Percentiles rank a stretch among this genome's conserved stretches.
These are phyloP conservation scores for Pseudonaja textilis DNA, from an alignment of 2,113 vertebrate species.

Conservation along the genomic window DNA sequence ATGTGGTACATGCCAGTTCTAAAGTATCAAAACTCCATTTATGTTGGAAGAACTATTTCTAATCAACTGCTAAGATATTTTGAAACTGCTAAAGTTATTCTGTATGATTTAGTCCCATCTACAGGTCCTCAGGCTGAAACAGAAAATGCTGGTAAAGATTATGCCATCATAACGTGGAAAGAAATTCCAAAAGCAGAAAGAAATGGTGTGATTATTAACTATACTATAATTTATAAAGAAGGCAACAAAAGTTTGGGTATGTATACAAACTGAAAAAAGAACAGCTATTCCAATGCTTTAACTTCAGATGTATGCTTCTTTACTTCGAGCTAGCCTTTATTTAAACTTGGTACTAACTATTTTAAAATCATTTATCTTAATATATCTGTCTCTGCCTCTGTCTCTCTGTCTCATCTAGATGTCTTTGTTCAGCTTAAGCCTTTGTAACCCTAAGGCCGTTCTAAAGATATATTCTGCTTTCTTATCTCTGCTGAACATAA, in stretches of 20 bases:
- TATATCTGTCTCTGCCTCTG: neutral
- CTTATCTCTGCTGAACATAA: too few species aligned
- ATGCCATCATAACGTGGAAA: slow-evolving; percentile 67
- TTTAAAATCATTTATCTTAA: neutral
- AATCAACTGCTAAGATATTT: neutral
- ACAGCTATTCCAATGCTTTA: neutral
- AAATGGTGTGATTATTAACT: slow-evolving; percentile 72
- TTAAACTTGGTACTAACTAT: neutral
- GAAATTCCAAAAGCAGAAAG: slow-evolving; percentile 63
- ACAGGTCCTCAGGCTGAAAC: slow-evolving; percentile 56
- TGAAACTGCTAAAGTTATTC: neutral
- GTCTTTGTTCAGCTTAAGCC: neutral
- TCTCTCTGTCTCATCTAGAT: neutral
- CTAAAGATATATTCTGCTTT: neutral
- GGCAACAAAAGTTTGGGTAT: slow-evolving; percentile 63
- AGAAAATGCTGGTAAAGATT: slow-evolving; percentile 53
- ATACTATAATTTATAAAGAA: slow-evolving; percentile 72
- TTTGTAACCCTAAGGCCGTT: neutral
- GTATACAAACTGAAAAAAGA: slow-evolving; percentile 26
- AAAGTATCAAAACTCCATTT: neutral
- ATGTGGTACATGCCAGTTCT: neutral
- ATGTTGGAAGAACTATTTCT: neutral
- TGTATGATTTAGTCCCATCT: slow-evolving; percentile 60
- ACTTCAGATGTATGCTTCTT: neutral
- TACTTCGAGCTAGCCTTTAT: neutral